Percentiles rank a stretch among this genome's conserved stretches.
Evolutionary conservation across 2,888 invertebrate genomes (phyloP).

Genomic region (Schizotus pectinicornis): DNA sequence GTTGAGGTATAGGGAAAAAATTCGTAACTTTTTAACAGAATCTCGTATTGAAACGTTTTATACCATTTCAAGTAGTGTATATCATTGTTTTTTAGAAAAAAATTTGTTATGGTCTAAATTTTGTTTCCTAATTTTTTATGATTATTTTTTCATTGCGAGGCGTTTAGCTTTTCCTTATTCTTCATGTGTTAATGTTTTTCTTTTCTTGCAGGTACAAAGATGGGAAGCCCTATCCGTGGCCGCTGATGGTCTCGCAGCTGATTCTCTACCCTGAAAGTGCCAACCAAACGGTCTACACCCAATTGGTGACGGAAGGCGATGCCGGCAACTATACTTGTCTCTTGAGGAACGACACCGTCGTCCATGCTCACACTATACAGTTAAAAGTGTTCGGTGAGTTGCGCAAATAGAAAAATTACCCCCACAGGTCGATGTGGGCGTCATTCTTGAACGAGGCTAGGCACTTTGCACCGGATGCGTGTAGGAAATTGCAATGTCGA

Average conservation of each 20-base stretch:
- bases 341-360: constrained; percentile 73
- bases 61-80: too few species aligned
- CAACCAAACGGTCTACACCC: constrained; percentile 79
- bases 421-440: constrained; percentile 5
- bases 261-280: constrained; percentile 79
- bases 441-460: neutral
- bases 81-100: too few species aligned
- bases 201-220: constrained; percentile 73
- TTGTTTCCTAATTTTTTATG: too few species aligned
- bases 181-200: neutral
- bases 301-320: constrained; percentile 68
- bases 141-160: constrained; percentile 6
- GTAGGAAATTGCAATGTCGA: constrained; percentile 28
- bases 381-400: constrained; percentile 72
- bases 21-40: too few species aligned
- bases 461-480: constrained; percentile 38
- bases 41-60: too few species aligned
- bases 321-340: constrained; percentile 78
- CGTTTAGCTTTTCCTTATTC: neutral
- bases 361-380: constrained; percentile 68
- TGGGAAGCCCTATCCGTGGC: constrained; percentile 77
- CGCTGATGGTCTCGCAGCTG: constrained; percentile 71
- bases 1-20: too few species aligned
- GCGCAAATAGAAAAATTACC: constrained; percentile 3
- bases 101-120: too few species aligned